These are phyloP conservation scores for Odocoileus virginianus DNA, from an alignment of 2,113 vertebrate genomes.

Conservation along the genomic window DNA sequence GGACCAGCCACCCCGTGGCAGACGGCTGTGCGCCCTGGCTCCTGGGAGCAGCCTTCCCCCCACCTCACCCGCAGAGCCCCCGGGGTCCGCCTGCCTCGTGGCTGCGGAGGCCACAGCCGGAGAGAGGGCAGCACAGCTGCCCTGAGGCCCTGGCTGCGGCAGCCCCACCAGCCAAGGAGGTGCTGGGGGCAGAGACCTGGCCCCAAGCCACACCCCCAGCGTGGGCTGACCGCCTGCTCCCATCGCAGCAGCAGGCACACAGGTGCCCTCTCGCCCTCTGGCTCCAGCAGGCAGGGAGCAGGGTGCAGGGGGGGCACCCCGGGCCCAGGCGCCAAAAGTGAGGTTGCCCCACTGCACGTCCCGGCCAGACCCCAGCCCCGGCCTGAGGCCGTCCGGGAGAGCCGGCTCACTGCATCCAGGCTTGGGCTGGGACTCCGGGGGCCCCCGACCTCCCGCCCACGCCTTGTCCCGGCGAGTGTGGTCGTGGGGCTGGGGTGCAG, in stretches of 20 bases:
- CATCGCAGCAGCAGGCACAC: rapidly evolving
- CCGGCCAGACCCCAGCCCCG: rapidly evolving
- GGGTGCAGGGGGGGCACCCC: neutral
- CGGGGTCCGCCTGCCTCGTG: neutral
- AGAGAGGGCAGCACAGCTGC: rapidly evolving
- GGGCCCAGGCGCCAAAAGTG: rapidly evolving
- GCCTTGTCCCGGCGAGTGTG: rapidly evolving
- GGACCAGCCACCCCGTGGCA: neutral
- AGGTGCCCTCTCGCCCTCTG: neutral
- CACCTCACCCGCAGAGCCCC: neutral
- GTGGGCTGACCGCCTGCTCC: neutral
- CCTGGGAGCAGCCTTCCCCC: rapidly evolving
- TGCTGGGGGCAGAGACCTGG: neutral
- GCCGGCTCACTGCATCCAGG: neutral
- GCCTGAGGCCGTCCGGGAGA: too few species aligned
- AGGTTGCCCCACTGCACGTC: rapidly evolving
- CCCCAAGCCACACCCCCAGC: rapidly evolving
- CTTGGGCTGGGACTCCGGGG: rapidly evolving
- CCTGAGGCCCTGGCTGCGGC: neutral
- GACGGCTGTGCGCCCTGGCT: rapidly evolving
- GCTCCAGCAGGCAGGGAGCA: rapidly evolving
- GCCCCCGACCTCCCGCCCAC: too few species aligned
- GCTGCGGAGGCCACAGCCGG: neutral
- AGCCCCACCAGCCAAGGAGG: rapidly evolving
- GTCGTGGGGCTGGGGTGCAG: rapidly evolving